Percentiles rank a stretch among this genome's conserved stretches.
phyloP scores from a whole-genome alignment of 2,797 vertebrate genomes.

The Scarus forsteni region DNA sequence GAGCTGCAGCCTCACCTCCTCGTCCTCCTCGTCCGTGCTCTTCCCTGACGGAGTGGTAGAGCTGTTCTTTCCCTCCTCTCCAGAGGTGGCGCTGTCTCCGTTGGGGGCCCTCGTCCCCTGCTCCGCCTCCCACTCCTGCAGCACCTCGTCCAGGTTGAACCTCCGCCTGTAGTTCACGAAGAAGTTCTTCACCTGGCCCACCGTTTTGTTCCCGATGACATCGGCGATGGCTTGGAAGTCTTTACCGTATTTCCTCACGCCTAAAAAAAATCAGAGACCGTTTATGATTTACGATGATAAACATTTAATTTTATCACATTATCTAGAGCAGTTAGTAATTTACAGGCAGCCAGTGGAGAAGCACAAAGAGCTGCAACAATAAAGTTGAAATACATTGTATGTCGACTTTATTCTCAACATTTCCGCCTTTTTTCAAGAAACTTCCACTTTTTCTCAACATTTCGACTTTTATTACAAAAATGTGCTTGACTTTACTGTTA shows the following conservation, averaged over 20 bases:
- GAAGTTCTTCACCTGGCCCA: conserved; percentile 98
- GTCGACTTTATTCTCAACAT: too few relatives aligned
- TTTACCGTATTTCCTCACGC: conserved; percentile 98
- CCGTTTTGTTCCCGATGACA: conserved; percentile 99
- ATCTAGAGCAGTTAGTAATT: too few relatives aligned
- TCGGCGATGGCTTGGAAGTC: conserved; percentile 99
- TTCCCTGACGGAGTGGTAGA: conserved; percentile 94
- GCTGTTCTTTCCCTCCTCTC: conserved; percentile 95
- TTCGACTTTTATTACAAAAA: too few relatives aligned
- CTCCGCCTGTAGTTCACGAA: conserved; percentile 99
- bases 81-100: conserved; percentile 91
- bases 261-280: too few relatives aligned
- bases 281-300: too few relatives aligned
- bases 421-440: too few relatives aligned
- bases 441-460: too few relatives aligned
- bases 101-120: conserved; percentile 94
- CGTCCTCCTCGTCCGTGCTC: conserved; percentile 97
- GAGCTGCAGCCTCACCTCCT: conserved; percentile 77
- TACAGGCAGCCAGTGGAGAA: too few relatives aligned
- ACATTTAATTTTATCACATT: too few relatives aligned
- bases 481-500: too few relatives aligned
- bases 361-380: too few relatives aligned
- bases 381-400: too few relatives aligned
- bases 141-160: conserved; percentile 99
- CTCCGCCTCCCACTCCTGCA: conserved; percentile 99